Evolutionary conservation across 2,113 vertebrate genomes (phyloP).

Genomic region (Capreolus pygargus): DNA sequence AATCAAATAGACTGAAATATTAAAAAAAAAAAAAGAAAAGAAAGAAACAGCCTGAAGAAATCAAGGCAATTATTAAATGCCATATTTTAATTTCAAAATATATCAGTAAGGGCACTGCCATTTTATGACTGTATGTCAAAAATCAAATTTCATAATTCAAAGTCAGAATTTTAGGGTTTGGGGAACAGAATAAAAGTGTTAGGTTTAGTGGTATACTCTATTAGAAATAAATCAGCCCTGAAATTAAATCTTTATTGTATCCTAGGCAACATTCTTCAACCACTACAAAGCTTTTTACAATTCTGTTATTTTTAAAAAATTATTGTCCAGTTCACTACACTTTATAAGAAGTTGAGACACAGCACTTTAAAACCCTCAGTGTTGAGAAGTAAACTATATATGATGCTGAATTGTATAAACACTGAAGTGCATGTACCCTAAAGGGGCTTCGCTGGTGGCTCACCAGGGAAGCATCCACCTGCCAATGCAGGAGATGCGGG

Average conservation of each 20-base stretch:
- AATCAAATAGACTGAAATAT: constrained; percentile 67
- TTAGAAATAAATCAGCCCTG: constrained; percentile 34
- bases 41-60: constrained; percentile 4
- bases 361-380: background rate
- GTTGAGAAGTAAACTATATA: constrained; percentile 22
- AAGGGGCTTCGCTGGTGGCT: background rate
- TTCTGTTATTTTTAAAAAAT: constrained; percentile 21
- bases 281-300: constrained; percentile 39
- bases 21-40: constrained; percentile 49
- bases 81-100: constrained; percentile 48
- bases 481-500: background rate
- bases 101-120: background rate
- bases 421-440: background rate
- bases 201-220: background rate
- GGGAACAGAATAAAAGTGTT: constrained; percentile 17
- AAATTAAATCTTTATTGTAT: constrained; percentile 26
- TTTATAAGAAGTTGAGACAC: constrained; percentile 40
- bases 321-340: constrained; percentile 4
- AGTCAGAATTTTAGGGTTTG: constrained; percentile 36
- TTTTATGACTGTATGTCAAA: constrained; percentile 2
- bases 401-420: background rate
- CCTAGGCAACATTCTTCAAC: constrained; percentile 29
- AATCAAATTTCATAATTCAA: background rate
- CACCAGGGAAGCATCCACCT: background rate
- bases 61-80: constrained; percentile 58